phyloP scores from a whole-genome alignment of 2,797 vertebrate species.

The Microctenopoma stevenorrisi region DNA sequence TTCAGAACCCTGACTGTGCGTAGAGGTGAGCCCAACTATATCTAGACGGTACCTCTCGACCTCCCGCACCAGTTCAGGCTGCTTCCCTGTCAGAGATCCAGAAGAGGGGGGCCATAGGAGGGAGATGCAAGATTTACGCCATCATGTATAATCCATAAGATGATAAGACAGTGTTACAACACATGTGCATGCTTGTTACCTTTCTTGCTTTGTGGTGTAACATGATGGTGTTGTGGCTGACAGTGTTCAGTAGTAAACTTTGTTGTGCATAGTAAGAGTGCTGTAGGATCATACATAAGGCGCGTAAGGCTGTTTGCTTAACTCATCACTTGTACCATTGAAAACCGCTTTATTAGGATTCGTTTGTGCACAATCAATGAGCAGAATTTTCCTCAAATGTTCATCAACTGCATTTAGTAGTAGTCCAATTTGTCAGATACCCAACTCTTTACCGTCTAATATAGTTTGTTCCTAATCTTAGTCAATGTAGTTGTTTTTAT shows the following conservation, averaged over 20 bases:
- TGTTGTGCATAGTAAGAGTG: constrained; percentile 14
- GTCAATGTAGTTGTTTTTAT: not conserved
- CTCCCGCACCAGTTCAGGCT: too few relatives aligned
- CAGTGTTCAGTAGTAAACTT: not conserved
- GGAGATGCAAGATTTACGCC: not conserved
- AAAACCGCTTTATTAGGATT: not conserved
- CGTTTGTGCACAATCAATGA: not conserved
- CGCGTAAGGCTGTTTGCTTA: not conserved
- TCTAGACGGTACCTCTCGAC: too few relatives aligned
- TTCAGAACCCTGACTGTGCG: too few relatives aligned
- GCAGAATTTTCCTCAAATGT: not conserved
- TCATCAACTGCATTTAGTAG: not conserved
- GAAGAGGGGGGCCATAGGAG: too few relatives aligned
- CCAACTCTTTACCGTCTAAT: not conserved
- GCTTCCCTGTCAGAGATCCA: too few relatives aligned
- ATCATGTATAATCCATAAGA: constrained; percentile 15
- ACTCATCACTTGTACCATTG: not conserved
- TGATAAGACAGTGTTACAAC: not conserved
- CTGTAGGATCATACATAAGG: not conserved
- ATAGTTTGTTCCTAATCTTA: not conserved
- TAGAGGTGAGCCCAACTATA: too few relatives aligned
- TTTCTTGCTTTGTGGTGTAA: constrained; percentile 44
- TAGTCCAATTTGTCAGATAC: not conserved
- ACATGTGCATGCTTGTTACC: constrained; percentile 49
- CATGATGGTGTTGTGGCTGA: constrained; percentile 12